Base-by-base conservation (phyloP, 64 coral and sea anemone genomes). In the Hydrozoanthus tunicans region DNA sequence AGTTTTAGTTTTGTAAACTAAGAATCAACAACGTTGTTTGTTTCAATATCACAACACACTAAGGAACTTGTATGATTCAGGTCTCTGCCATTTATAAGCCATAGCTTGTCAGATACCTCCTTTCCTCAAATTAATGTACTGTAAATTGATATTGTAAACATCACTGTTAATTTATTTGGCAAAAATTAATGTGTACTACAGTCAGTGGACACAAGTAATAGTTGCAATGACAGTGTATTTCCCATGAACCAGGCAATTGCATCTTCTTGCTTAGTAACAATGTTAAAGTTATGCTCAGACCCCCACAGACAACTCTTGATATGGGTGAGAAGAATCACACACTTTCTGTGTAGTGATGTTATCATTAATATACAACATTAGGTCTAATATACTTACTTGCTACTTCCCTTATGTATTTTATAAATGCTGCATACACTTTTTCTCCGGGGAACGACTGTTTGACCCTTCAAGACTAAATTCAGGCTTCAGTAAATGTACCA, bases 351-450 rank as follows among this genome's bases (percentile, higher is more conserved):
- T 73, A 8, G 70, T 72, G 70, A 78, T 17, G 76, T 78, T 78
- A 5, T 56, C 24, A 43, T 27, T 0, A 27, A 78, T 51, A 7
- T 64, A 64, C 62, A 20, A 20, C 20, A 14, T 53, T 58, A 53
- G 55, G 51, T 78, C 55, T 78, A 78, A 78, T 80, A 25, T 80
- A 80, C 78, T 80, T 80, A 80, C 78, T 80, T 80, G 78, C 78
- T 80, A 80, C 55, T 77, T 77, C 74, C 74, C 74, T 77, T 77
- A 77, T 56, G 78, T 80, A 80, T 80, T 80, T 80, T 80, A 80
- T 9, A 80, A 80, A 61, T 80, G 78, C 78, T 59, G 78, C 78
- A 80, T 80, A 80, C 20, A 61, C 78, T 9, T 80, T 80, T 61
- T 80, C 20, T 80, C 78, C 1, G 59, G 58, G 14, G 56, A 80